Conservation (phyloP, 2,888 invertebrate genomes). For the Trachelus tabidus region DNA sequence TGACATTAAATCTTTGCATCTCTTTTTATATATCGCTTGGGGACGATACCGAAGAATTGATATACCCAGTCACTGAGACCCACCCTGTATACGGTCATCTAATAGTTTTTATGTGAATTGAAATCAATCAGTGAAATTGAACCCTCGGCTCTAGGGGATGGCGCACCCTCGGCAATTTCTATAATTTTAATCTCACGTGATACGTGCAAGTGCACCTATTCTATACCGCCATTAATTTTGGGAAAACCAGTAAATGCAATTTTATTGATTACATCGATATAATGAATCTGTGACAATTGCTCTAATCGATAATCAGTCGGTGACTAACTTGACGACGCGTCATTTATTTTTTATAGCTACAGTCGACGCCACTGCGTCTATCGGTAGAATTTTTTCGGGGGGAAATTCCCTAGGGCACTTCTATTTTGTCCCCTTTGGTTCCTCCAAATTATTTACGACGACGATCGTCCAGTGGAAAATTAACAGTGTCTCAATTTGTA, state of each 20-base stretch:
- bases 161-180: slow-evolving; percentile 23
- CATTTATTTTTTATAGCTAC: not conserved
- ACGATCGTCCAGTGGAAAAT: slow-evolving; percentile 55
- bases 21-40: not conserved
- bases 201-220: slow-evolving; percentile 12
- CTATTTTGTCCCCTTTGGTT: no score
- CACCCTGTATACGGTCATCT: not conserved
- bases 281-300: slow-evolving; percentile 51
- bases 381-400: not conserved
- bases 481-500: slow-evolving; percentile 56
- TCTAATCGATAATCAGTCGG: slow-evolving; percentile 61
- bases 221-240: not conserved
- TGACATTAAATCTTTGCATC: not conserved
- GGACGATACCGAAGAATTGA: not conserved
- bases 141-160: slow-evolving; percentile 32
- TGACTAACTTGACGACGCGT: not conserved
- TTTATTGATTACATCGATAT: slow-evolving; percentile 45
- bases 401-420: not conserved
- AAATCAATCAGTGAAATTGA: slow-evolving; percentile 42
- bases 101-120: not conserved
- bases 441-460: slow-evolving; percentile 31
- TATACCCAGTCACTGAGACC: not conserved
- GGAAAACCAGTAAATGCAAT: slow-evolving; percentile 49
- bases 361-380: no score
- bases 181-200: slow-evolving; percentile 32